A percentile compares a stretch with the other conserved stretches of the same genome.
Evolutionary conservation across 2,797 vertebrate species (phyloP).

Genomic region (Scolopax bukidnonensis): DNA sequence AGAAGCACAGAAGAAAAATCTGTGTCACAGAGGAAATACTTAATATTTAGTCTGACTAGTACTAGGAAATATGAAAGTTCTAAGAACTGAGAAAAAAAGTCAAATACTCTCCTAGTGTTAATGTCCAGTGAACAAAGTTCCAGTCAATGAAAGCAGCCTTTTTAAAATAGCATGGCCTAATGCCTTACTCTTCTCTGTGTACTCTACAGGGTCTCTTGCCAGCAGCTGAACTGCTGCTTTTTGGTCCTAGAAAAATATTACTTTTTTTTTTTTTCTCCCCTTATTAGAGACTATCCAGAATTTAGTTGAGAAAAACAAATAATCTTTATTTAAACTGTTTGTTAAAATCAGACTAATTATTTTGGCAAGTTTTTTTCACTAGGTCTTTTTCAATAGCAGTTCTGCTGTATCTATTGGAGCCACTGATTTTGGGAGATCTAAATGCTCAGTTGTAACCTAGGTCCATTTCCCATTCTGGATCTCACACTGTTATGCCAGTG

Average conservation of each 20-base stretch:
- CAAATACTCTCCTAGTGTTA: background rate
- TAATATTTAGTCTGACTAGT: background rate
- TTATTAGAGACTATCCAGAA: background rate
- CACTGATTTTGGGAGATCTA: background rate
- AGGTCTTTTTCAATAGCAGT: background rate
- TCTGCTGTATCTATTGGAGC: background rate
- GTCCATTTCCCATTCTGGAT: background rate
- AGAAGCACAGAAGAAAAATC: background rate
- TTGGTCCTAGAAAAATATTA: background rate
- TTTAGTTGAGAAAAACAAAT: background rate
- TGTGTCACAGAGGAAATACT: background rate
- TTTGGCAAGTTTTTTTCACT: background rate
- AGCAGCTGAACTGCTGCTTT: background rate
- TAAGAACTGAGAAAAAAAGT: background rate
- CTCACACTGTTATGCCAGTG: background rate
- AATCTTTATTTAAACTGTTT: background rate
- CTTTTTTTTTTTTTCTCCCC: rapidly evolving
- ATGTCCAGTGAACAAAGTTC: background rate
- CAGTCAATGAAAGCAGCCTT: conserved; percentile 35
- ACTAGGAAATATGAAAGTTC: background rate
- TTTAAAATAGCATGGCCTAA: conserved; percentile 33
- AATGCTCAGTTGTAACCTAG: background rate
- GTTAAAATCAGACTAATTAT: background rate
- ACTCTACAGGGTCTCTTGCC: background rate
- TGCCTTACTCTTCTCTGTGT: background rate